A percentile compares a stretch with the other conserved stretches of the same genome.
Evolutionary conservation across 1,140 invertebrate genomes (phyloP).

Genomic region (Drosophila saltans): DNA sequence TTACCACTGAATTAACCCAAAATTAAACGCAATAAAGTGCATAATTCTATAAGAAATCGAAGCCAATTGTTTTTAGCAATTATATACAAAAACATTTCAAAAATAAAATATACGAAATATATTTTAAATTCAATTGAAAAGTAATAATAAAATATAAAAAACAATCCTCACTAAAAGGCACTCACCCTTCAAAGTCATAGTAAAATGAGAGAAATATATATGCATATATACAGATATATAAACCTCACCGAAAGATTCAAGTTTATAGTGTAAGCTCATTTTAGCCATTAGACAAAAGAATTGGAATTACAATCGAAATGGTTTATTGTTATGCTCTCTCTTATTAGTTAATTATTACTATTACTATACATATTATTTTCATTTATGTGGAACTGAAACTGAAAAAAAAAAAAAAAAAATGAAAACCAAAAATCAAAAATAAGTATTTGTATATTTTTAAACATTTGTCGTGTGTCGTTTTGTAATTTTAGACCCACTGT

Average conservation of each 20-base stretch:
- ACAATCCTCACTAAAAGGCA: conserved; percentile 53
- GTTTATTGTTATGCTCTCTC: conserved; percentile 27
- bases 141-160: conserved; percentile 51
- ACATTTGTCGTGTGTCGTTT: conserved; percentile 64
- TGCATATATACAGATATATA: conserved; percentile 44
- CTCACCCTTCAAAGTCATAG: conserved; percentile 40
- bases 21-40: conserved; percentile 24
- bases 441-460: conserved; percentile 48
- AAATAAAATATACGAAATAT: background rate
- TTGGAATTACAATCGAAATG: conserved; percentile 27
- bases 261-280: conserved; percentile 65
- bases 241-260: conserved; percentile 50
- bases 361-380: conserved; percentile 32
- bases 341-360: background rate
- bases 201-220: conserved; percentile 23
- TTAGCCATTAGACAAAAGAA: conserved; percentile 37
- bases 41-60: conserved; percentile 57
- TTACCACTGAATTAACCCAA: conserved; percentile 38
- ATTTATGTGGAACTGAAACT: conserved; percentile 36
- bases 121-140: conserved; percentile 33
- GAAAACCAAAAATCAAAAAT: conserved; percentile 23
- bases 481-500: conserved; percentile 38
- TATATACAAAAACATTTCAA: conserved; percentile 51
- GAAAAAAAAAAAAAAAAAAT: conserved; percentile 25
- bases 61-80: conserved; percentile 82